phyloP scores from a whole-genome alignment of 2,113 vertebrate genomes.

The Riparia riparia region DNA sequence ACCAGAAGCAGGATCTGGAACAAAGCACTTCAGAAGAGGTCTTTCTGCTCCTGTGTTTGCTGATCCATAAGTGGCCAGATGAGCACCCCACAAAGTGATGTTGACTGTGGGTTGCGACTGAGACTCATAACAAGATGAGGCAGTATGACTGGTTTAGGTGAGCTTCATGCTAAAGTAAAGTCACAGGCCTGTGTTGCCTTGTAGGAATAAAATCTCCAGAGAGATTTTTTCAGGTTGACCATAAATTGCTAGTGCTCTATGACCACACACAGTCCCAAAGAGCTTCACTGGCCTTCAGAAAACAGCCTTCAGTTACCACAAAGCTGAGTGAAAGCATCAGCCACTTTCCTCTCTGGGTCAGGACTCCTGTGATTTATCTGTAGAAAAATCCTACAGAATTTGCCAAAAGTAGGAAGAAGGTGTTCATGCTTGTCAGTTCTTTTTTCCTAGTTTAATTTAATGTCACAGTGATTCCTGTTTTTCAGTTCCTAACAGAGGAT shows the following conservation, averaged over 20 bases:
- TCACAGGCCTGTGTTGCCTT: neutral
- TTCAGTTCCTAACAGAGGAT: neutral
- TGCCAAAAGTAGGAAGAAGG: neutral
- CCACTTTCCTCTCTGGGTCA: neutral
- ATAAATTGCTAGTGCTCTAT: neutral
- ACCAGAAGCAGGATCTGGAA: neutral
- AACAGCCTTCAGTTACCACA: neutral
- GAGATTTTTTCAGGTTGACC: neutral
- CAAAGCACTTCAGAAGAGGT: neutral
- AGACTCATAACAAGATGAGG: neutral
- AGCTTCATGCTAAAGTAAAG: neutral
- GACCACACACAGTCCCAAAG: neutral
- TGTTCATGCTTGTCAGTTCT: neutral
- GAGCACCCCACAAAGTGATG: neutral
- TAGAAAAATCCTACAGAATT: neutral
- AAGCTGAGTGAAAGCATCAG: neutral
- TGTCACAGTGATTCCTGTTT: neutral
- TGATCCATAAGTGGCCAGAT: neutral
- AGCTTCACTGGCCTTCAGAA: neutral
- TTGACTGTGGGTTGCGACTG: neutral
- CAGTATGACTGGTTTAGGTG: neutral
- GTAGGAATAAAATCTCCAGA: neutral
- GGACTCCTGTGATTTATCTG: neutral
- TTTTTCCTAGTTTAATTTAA: neutral
- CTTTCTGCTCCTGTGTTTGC: neutral